Conservation (phyloP, 2,113 vertebrate genomes). For the Oryzias javanicus region DNA sequence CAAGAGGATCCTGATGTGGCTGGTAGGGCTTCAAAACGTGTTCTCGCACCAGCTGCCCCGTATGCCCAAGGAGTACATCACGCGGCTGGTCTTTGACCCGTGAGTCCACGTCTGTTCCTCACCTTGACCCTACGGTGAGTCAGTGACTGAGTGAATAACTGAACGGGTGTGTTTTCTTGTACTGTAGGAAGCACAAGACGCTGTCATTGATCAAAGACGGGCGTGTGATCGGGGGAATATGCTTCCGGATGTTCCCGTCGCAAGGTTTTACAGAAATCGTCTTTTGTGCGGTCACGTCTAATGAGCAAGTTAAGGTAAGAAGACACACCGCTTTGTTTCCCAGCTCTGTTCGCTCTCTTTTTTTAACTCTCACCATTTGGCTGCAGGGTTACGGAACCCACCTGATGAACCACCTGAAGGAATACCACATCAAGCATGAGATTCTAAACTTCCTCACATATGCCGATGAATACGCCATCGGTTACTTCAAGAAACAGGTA, state of each 20-base stretch:
- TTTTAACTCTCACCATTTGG: slow-evolving; percentile 7
- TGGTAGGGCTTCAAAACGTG: slow-evolving; percentile 96
- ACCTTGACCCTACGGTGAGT: not conserved
- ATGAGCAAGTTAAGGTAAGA: slow-evolving; percentile 97
- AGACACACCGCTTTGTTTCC: not conserved
- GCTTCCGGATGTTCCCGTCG: slow-evolving; percentile 97
- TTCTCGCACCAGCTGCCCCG: slow-evolving; percentile 98
- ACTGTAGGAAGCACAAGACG: slow-evolving; percentile 95
- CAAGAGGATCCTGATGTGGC: slow-evolving; percentile 97
- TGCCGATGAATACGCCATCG: slow-evolving; percentile 98
- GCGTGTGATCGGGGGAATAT: slow-evolving; percentile 96
- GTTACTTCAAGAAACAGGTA: slow-evolving; percentile 99
- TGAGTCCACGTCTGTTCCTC: slow-evolving; percentile 73
- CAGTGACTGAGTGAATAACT: not conserved
- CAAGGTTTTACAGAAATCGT: slow-evolving; percentile 99
- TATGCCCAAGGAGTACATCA: slow-evolving; percentile 99
- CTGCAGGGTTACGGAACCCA: slow-evolving; percentile 95
- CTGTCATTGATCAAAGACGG: slow-evolving; percentile 97
- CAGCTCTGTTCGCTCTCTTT: not conserved
- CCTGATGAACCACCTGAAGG: slow-evolving; percentile 98
- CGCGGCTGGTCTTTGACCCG: slow-evolving; percentile 96
- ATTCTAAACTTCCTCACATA: slow-evolving; percentile 98
- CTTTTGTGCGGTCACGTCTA: slow-evolving; percentile 98
- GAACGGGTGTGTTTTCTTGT: not conserved
- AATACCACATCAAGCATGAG: slow-evolving; percentile 97